These are phyloP conservation scores for Penaeus vannamei DNA, from an alignment of 1,140 invertebrate species.

Conservation along the genomic window DNA sequence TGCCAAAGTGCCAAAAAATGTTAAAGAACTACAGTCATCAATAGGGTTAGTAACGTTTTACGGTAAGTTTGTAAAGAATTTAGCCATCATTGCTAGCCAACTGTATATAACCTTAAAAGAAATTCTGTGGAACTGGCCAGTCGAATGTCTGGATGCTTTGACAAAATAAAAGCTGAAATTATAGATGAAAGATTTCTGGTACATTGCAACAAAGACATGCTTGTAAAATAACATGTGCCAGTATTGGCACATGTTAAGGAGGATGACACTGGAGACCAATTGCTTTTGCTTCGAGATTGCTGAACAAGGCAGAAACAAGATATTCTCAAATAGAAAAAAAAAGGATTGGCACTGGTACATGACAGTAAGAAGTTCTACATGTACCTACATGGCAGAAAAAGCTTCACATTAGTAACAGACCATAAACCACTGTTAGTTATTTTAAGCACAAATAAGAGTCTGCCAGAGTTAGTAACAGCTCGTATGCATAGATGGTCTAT, in stretches of 20 bases:
- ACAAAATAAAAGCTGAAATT: constrained; percentile 25
- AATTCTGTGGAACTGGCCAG: constrained; percentile 9
- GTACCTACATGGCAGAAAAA: constrained; percentile 72
- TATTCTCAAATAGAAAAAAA: constrained; percentile 76
- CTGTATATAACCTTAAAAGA: not conserved
- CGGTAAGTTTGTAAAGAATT: not conserved
- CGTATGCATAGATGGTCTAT: no score
- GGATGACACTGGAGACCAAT: constrained; percentile 71
- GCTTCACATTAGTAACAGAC: constrained; percentile 74
- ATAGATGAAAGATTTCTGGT: not conserved
- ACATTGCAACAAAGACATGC: constrained; percentile 1
- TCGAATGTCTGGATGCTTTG: constrained; percentile 5
- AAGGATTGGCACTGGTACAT: constrained; percentile 73
- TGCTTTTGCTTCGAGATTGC: constrained; percentile 72
- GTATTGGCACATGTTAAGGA: constrained; percentile 70
- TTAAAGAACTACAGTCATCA: constrained; percentile 29
- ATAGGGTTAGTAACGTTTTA: not conserved
- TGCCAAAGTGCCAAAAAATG: not conserved
- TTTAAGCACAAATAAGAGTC: no score
- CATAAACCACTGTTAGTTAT: constrained; percentile 71
- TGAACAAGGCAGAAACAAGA: constrained; percentile 72
- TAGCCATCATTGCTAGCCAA: not conserved
- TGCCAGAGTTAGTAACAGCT: no score
- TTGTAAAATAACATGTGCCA: constrained; percentile 68
- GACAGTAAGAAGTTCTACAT: constrained; percentile 75